phyloP scores from a whole-genome alignment of 2,888 invertebrate genomes.

The Oxytorus armatus region DNA sequence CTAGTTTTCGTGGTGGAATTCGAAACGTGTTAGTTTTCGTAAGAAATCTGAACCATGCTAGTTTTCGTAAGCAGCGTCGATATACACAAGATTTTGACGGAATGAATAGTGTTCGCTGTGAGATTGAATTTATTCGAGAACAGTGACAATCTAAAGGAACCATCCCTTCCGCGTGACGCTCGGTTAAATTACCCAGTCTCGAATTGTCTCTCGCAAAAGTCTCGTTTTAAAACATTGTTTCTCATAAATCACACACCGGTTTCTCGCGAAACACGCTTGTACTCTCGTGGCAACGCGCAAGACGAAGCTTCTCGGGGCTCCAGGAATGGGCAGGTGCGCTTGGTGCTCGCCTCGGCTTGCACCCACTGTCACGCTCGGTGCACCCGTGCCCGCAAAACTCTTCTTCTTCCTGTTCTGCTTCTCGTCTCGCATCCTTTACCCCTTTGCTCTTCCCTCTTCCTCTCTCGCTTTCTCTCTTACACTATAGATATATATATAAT shows the following conservation, averaged over 20 bases:
- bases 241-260: conserved; percentile 60
- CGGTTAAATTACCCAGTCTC: conserved; percentile 6
- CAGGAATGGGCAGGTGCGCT: conserved; percentile 83
- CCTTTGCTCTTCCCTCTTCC: conserved; percentile 48
- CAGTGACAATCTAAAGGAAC: background rate
- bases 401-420: conserved; percentile 72
- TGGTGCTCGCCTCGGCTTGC: conserved; percentile 67
- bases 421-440: conserved; percentile 67
- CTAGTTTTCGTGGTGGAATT: too few relatives aligned
- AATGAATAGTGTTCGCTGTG: too few relatives aligned
- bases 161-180: too few relatives aligned
- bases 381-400: conserved; percentile 80
- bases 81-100: too few relatives aligned
- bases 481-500: conserved; percentile 13
- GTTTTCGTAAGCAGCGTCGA: too few relatives aligned
- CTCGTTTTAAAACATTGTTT: conserved; percentile 51
- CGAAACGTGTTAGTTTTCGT: too few relatives aligned
- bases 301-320: conserved; percentile 67
- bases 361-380: conserved; percentile 84
- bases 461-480: conserved; percentile 46
- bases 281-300: conserved; percentile 41
- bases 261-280: conserved; percentile 37
- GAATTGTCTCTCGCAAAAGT: conserved; percentile 6
- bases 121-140: too few relatives aligned
- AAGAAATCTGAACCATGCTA: too few relatives aligned